phyloP scores from a whole-genome alignment of 1,140 invertebrate species.

The Drosophila pruinosa region DNA sequence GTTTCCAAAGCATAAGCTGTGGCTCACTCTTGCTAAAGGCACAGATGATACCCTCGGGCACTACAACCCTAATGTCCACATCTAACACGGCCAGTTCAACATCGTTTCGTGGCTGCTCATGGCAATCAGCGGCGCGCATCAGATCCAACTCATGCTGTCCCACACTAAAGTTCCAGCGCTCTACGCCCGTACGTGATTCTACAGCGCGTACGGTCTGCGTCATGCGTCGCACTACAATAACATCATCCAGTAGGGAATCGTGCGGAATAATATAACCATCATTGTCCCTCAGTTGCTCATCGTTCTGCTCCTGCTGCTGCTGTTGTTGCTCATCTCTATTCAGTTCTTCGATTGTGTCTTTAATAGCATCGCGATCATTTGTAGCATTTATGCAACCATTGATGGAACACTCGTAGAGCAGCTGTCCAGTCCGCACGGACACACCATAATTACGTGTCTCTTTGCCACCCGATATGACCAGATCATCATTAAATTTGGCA shows the following conservation, averaged over 20 bases:
- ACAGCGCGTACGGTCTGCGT: slow-evolving; percentile 94
- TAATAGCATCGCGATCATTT: slow-evolving; percentile 60
- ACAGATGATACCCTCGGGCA: slow-evolving; percentile 90
- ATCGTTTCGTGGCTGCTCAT: slow-evolving; percentile 75
- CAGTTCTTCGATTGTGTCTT: slow-evolving; percentile 41
- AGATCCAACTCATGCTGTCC: slow-evolving; percentile 92
- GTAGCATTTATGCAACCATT: slow-evolving; percentile 88
- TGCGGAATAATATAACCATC: slow-evolving; percentile 67
- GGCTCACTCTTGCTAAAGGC: slow-evolving; percentile 85
- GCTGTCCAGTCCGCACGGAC: slow-evolving; percentile 88
- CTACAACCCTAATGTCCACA: slow-evolving; percentile 86
- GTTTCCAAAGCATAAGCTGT: slow-evolving; percentile 86
- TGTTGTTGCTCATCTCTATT: slow-evolving; percentile 4
- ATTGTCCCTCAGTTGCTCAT: slow-evolving; percentile 46
- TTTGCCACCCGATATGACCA: slow-evolving; percentile 92
- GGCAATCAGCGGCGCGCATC: slow-evolving; percentile 84
- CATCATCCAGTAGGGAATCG: slow-evolving; percentile 84
- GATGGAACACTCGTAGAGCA: slow-evolving; percentile 91
- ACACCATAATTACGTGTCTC: slow-evolving; percentile 89
- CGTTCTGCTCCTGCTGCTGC: slow-evolving; percentile 9
- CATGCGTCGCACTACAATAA: slow-evolving; percentile 90
- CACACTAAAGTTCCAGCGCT: slow-evolving; percentile 98
- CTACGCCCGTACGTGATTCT: slow-evolving; percentile 90
- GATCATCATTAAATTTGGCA: slow-evolving; percentile 92
- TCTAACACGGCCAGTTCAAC: slow-evolving; percentile 82